These are phyloP conservation scores for Bradypus variegatus DNA, from an alignment of 2,797 vertebrate genomes.

Conservation along the genomic window DNA sequence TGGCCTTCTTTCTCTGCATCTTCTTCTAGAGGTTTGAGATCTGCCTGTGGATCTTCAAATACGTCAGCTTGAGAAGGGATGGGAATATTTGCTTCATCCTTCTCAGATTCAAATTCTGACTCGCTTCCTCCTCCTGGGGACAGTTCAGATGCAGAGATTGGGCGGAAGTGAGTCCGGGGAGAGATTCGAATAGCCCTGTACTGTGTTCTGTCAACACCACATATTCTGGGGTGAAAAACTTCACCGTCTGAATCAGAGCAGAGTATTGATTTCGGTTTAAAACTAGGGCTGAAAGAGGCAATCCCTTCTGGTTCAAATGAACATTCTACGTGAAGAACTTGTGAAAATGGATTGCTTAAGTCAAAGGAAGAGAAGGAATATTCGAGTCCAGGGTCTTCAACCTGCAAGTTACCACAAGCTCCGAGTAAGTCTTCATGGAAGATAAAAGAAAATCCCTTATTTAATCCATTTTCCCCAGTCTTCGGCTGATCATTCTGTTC, in stretches of 20 bases:
- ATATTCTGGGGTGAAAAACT: constrained; percentile 87
- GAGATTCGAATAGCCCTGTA: constrained; percentile 99
- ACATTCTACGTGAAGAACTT: constrained; percentile 99
- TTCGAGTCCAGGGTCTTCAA: constrained; percentile 92
- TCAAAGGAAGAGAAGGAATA: constrained; percentile 97
- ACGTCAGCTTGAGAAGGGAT: constrained; percentile 82
- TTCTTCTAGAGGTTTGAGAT: constrained; percentile 98
- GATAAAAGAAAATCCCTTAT: constrained; percentile 98
- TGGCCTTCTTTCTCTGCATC: constrained; percentile 97
- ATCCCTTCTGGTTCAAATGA: constrained; percentile 98
- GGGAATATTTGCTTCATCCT: constrained; percentile 87
- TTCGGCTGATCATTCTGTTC: constrained; percentile 88
- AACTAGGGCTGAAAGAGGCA: constrained; percentile 92
- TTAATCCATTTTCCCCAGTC: constrained; percentile 85
- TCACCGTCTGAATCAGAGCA: constrained; percentile 95
- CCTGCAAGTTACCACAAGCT: constrained; percentile 88
- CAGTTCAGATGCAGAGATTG: constrained; percentile 96
- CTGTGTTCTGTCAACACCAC: constrained; percentile 92
- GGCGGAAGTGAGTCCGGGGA: constrained; percentile 98
- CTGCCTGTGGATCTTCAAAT: constrained; percentile 95
- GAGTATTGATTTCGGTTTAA: constrained; percentile 97
- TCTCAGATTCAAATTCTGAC: constrained; percentile 96
- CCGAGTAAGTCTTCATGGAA: constrained; percentile 99
- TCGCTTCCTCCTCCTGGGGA: constrained; percentile 95
- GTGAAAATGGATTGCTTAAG: constrained; percentile 95